Evolutionary conservation across 2,888 invertebrate species (phyloP), one percentile per base, ranked within the genome.

Genomic region (Siphlonurus alternatus): DNA sequence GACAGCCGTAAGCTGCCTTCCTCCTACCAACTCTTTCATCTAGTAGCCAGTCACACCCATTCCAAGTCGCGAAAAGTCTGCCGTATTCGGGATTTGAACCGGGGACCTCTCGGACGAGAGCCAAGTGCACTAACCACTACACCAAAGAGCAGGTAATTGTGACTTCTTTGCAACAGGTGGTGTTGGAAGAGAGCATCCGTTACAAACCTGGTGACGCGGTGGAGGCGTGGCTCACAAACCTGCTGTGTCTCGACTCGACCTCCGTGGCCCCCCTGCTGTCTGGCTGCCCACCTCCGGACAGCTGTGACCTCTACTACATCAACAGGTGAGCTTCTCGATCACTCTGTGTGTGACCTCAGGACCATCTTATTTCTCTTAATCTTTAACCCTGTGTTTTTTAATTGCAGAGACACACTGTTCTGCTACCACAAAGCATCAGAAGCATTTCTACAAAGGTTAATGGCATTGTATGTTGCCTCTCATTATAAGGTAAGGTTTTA

Each of bases 381-480:
- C 19, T 64, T 25, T 53, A 15, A 59, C n/a, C 51, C 18, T 20
- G 20, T 38, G 38, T 59, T 64, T 67, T 53, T 56, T 7, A 53
- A 3, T 71, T 78, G 78, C 64, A 83, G 94, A 66, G 98, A 99
- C 75, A 94, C 97, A 0, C 76, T 99, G 25, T 99, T 99, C 77
- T 96, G 95, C 64, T 98, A 93, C 75, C 96, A 98, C 73, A 88
- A 88, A 72, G 94, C 94, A 0, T 90, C 93, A 0, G 93, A 93
- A 76, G 83, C 86, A 1, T 98, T 99, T 76, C 79, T 99, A 10
- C 95, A 97, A 70, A 80, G 92, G 66, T 74, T 99, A 10, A 93
- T 99, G 68, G 84, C 93, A 18, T 85, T 99, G 59, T 97, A 94
- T 74, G 98, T 98, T 0, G 86, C 99, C 0, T 97, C 98, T 3